These are phyloP conservation scores for Dendroctonus ponderosae DNA, from an alignment of 1,140 invertebrate species.

Conservation along the genomic window DNA sequence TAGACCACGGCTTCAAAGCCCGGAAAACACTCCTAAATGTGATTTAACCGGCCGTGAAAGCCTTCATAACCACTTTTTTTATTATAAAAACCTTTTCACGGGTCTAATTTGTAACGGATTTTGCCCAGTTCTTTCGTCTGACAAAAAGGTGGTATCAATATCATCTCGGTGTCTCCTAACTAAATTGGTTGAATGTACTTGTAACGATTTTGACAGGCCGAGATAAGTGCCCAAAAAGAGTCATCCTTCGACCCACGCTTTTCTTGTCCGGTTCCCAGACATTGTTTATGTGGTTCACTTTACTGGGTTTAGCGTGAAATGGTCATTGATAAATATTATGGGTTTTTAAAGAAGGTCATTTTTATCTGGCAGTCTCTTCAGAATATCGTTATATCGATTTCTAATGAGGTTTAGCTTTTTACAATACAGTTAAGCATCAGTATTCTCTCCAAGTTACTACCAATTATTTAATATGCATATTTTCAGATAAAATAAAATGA, in stretches of 20 bases:
- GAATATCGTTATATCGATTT: too few species aligned
- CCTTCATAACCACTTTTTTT: neutral
- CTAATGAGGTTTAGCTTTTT: too few species aligned
- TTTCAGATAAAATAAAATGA: too few species aligned
- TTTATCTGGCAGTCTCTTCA: too few species aligned
- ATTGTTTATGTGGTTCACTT: slow-evolving; percentile 7
- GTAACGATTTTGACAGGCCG: slow-evolving; percentile 25
- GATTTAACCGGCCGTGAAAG: too few species aligned
- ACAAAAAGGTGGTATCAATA: slow-evolving; percentile 26
- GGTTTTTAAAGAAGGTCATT: too few species aligned
- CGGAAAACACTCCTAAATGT: too few species aligned
- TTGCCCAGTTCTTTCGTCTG: slow-evolving; percentile 17
- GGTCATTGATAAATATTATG: slow-evolving; percentile 1
- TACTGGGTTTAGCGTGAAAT: neutral
- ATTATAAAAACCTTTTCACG: neutral
- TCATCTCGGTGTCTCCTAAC: slow-evolving; percentile 27
- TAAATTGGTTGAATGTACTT: slow-evolving; percentile 32
- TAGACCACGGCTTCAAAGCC: too few species aligned
- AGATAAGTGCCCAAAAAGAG: slow-evolving; percentile 29
- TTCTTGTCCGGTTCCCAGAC: slow-evolving; percentile 16
- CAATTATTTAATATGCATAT: too few species aligned
- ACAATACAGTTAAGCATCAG: too few species aligned
- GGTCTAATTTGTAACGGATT: neutral
- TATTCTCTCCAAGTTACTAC: too few species aligned
- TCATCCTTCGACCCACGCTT: slow-evolving; percentile 22